phyloP scores from a whole-genome alignment of 2,797 vertebrate species.

The Adelosebastes latens region DNA sequence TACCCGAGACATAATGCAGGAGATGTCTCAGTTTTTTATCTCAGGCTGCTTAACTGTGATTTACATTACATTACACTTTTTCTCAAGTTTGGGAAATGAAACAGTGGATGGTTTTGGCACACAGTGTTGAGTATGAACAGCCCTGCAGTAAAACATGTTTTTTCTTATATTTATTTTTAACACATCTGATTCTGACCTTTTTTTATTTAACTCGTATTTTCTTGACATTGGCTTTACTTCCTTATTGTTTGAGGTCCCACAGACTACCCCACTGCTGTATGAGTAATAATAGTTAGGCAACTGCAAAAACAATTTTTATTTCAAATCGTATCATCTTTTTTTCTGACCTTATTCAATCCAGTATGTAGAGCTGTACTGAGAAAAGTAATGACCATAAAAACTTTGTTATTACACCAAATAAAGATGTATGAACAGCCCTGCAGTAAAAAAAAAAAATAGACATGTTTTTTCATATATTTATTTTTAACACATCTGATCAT shows the following conservation, averaged over 20 bases:
- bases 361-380: not conserved
- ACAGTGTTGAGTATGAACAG: not conserved
- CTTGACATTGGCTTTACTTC: not conserved
- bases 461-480: not conserved
- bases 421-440: not conserved
- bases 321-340: not conserved
- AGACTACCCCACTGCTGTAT: not conserved
- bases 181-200: not conserved
- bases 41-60: not conserved
- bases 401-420: not conserved
- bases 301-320: not conserved
- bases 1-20: constrained; percentile 74
- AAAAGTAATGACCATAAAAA: not conserved
- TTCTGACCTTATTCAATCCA: not conserved
- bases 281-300: not conserved
- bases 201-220: not conserved
- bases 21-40: constrained; percentile 36
- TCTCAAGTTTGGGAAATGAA: constrained; percentile 8
- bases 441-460: not conserved
- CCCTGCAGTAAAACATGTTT: not conserved
- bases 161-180: not conserved
- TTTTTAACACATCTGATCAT: not conserved
- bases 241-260: not conserved
- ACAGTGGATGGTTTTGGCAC: not conserved
- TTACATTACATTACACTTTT: not conserved